Base-by-base conservation (phyloP, 2,797 vertebrate species). In the Manis pentadactyla region DNA sequence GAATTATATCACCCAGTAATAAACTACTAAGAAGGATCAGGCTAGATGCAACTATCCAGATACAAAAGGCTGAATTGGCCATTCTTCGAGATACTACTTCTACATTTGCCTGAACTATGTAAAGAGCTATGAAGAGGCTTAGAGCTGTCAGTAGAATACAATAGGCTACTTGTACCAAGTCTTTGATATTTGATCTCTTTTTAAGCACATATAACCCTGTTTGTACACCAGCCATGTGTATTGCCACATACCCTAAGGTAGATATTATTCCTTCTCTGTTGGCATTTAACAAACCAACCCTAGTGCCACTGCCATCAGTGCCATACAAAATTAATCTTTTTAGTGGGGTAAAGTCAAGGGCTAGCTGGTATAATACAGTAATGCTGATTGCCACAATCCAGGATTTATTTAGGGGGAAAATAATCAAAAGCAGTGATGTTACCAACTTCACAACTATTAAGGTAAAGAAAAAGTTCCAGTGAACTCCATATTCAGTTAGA, bases 391-490 rank as follows among this genome's bases (percentile, higher is more conserved):
- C 99, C 57, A 99, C 34, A 3, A 99, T 25, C 99, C 99, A 99
- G 0, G 99, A 99, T 37, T 96, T 97, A 9, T 69, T 98, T 61
- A 97, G 96, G 7, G 99, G 99, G 39, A 99, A 98, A 19, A 99
- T 0, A 23, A 98, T 93, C 92, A 99, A 96, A 79, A 99, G 97
- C 37, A 99, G 55, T 12, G 99, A 99, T 14, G 99, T 99, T 73
- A 99, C 90, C 39, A 99, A 97, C 98, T 99, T 99, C 53, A 99
- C 99, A 7, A 99, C 93, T 1, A 99, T 99, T 81, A 99, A 93
- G 1, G 99, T 99, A 96, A 99, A 99, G 97, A 99, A 99, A 90
- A 99, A 99, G 97, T 99, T 99, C 99, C 99, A 99, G 97, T 99
- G 99, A 89, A 99, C 97, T 0, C 99, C 99, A 6, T 99, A 99